Evolutionary conservation across 2,888 invertebrate species (phyloP), one percentile per base, ranked within the genome.

Genomic region (Arctia plantaginis): DNA sequence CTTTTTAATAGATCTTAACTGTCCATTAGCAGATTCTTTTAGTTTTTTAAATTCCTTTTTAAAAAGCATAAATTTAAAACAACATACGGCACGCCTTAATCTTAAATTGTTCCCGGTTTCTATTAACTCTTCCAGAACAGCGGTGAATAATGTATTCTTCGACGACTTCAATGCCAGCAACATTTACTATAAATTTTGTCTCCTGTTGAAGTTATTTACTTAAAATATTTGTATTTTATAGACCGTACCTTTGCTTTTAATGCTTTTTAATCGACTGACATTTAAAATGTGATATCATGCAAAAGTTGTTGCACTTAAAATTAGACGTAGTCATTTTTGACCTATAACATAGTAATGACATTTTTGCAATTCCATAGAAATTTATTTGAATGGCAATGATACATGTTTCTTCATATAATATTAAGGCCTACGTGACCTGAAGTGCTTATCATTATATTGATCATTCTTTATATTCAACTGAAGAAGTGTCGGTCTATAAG

Each of bases 311-410:
- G 51, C 51, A 4, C 12, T 41, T 44, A 13, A 30, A 59, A 59
- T 67, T 67, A 44, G 27, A 33, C 18, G 7, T 67, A n/a, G 30
- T 62, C 44, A 30, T 44, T 30, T 44, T 44, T 20, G 12, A 44
- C 44, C 44, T 67, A 59, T 59, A 59, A 44, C 66, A 67, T 67
- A 44, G 44, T 44, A 27, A 44, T 44, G 44, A 69, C 30, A 44
- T 67, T 44, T 44, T 44, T 67, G 66, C 66, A 44, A 44, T 44
- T 30, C 44, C 41, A 44, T 20, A 44, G 13, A 13, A 59, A 59
- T 59, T 59, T 27, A 27, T 59, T 59, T 59, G 59, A 59, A 59
- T 59, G 59, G 27, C 27, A 59, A 59, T 27, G 27, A 13, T 59
- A 59, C 27, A 27, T 59, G 59, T 59, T 59, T 59, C 59, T 27